Percentiles rank a stretch among this genome's conserved stretches.
Conservation (phyloP, 2,797 vertebrate genomes). For the Micrastur ruficollis region DNA sequence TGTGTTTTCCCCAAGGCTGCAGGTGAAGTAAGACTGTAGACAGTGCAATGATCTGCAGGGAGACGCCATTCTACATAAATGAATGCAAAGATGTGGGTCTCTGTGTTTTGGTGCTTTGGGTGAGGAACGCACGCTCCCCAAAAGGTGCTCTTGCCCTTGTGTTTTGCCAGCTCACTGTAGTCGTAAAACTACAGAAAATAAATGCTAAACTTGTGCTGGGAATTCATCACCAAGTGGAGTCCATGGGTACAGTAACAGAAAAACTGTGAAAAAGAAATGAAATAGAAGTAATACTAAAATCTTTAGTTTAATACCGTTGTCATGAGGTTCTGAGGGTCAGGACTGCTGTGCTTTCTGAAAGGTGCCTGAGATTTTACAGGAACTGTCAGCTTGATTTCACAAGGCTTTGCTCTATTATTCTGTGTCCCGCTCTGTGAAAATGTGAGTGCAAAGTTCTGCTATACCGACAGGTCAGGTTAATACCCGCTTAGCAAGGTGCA, state of each 20-base stretch:
- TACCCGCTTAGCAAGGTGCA: not conserved
- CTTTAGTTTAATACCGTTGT: not conserved
- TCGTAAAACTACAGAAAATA: not conserved
- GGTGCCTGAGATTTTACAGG: not conserved
- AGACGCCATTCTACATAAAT: not conserved
- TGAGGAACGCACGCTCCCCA: not conserved
- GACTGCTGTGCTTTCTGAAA: not conserved
- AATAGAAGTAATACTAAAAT: not conserved
- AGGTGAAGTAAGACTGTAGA: not conserved
- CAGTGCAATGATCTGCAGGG: not conserved
- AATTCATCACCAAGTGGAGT: not conserved
- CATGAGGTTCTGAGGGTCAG: not conserved
- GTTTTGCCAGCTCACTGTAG: not conserved
- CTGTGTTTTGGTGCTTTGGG: not conserved
- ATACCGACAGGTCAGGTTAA: not conserved
- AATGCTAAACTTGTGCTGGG: not conserved
- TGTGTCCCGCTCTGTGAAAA: not conserved
- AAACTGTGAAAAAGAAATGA: not conserved
- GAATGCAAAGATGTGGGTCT: not conserved
- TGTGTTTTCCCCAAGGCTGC: not conserved
- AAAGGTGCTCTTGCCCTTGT: not conserved
- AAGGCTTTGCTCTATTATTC: not conserved
- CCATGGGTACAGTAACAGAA: not conserved
- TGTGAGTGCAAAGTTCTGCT: not conserved
- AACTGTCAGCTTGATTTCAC: slow-evolving; percentile 11